Conservation (phyloP, 2,113 vertebrate genomes). For the Paramormyrops kingsleyae region DNA sequence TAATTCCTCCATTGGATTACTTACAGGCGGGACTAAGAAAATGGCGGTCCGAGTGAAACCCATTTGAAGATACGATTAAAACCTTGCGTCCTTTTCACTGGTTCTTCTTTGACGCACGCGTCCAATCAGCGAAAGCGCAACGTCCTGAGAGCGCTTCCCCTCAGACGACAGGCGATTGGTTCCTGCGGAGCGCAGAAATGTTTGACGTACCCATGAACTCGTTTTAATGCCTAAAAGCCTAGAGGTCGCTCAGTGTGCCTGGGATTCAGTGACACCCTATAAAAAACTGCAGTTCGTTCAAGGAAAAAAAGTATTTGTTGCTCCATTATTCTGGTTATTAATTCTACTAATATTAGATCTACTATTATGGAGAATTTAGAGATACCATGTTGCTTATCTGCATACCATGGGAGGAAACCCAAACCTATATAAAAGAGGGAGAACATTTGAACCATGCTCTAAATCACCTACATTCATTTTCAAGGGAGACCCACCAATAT, state of each 20-base stretch:
- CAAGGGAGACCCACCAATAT: not conserved
- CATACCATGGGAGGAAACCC: not conserved
- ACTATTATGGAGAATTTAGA: not conserved
- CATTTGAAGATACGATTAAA: constrained; percentile 1
- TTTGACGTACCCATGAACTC: not conserved
- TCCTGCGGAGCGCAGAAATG: not conserved
- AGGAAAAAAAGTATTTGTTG: not conserved
- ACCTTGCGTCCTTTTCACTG: not conserved
- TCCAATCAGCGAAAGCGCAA: not conserved
- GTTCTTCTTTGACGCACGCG: not conserved
- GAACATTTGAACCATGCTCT: not conserved
- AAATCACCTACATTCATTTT: not conserved
- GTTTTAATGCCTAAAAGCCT: not conserved
- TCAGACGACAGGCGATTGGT: not conserved
- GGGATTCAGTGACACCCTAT: not conserved
- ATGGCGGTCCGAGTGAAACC: not conserved
- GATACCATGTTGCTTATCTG: not conserved
- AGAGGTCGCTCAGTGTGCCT: not conserved
- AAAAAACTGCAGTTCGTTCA: not conserved
- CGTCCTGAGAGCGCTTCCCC: not conserved
- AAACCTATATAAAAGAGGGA: not conserved
- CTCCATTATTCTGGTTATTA: not conserved
- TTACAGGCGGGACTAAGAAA: not conserved
- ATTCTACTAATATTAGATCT: not conserved
- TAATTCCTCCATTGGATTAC: not conserved